These are phyloP conservation scores for Forbesichthys papilliferus DNA, from an alignment of 2,113 vertebrate genomes.

Conservation along the genomic window DNA sequence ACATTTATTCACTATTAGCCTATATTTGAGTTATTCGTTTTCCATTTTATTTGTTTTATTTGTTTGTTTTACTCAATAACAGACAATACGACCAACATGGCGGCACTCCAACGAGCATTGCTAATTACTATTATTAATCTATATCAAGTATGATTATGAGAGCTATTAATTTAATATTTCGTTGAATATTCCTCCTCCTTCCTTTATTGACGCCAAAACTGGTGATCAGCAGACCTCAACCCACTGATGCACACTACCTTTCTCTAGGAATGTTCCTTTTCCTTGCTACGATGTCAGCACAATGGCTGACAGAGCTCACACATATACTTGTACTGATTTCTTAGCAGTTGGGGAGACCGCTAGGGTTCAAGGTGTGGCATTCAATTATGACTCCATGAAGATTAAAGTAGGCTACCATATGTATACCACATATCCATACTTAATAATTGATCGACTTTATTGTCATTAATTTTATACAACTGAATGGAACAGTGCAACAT, in stretches of 20 bases:
- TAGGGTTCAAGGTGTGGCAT: too few relatives aligned
- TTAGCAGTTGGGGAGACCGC: too few relatives aligned
- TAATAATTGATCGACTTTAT: too few relatives aligned
- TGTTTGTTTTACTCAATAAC: not conserved
- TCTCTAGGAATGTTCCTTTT: not conserved
- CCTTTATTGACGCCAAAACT: slow-evolving; percentile 1
- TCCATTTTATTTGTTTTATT: not conserved
- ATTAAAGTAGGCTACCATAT: too few relatives aligned
- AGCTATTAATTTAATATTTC: not conserved
- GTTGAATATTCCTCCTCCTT: not conserved
- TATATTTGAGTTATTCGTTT: not conserved
- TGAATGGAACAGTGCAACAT: too few relatives aligned
- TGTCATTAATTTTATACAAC: too few relatives aligned
- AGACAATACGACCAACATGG: not conserved
- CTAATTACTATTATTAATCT: not conserved
- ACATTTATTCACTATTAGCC: too few relatives aligned
- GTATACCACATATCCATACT: too few relatives aligned
- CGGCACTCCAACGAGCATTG: not conserved
- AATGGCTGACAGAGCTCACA: not conserved
- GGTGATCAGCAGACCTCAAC: not conserved
- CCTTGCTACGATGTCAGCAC: not conserved
- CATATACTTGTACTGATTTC: too few relatives aligned
- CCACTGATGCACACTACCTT: not conserved
- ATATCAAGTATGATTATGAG: not conserved
- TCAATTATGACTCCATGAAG: too few relatives aligned